phyloP scores from a whole-genome alignment of 2,888 invertebrate species.

The Smittia aterrima region DNA sequence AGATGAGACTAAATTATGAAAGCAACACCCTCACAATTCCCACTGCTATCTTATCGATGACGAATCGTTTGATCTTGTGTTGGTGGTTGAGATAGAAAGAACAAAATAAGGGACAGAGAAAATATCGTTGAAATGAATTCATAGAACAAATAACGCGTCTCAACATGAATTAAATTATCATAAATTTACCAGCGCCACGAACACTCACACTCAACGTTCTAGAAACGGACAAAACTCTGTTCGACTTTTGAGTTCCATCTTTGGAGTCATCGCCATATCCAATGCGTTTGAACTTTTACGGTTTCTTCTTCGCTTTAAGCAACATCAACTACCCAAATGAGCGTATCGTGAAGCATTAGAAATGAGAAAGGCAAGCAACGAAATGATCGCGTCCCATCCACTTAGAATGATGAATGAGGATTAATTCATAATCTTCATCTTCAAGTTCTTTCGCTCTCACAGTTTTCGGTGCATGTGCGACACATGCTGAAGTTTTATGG shows the following conservation, averaged over 20 bases:
- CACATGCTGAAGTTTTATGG: too few relatives aligned
- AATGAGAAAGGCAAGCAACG: neutral
- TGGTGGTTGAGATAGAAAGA: neutral
- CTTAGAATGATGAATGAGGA: slow-evolving; percentile 17
- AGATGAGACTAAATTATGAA: slow-evolving; percentile 8
- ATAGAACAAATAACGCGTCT: slow-evolving; percentile 13
- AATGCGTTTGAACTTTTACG: neutral
- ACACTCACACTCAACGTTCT: neutral
- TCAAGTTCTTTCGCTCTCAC: neutral
- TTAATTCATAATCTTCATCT: slow-evolving; percentile 11
- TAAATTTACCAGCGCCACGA: slow-evolving; percentile 28
- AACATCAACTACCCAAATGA: neutral
- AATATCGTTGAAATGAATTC: slow-evolving; percentile 12
- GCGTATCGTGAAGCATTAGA: slow-evolving; percentile 4
- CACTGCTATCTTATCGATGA: neutral
- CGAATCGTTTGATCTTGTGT: slow-evolving; percentile 23
- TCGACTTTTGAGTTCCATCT: neutral
- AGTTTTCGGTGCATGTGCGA: neutral
- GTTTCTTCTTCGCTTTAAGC: neutral
- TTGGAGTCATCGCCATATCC: neutral
- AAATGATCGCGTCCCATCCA: slow-evolving; percentile 9
- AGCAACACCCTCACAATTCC: slow-evolving; percentile 10
- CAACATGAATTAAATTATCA: slow-evolving; percentile 35
- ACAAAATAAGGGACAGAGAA: slow-evolving; percentile 5
- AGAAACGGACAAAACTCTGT: neutral